A percentile compares a stretch with the other conserved stretches of the same genome.
Evolutionary conservation across 2,113 vertebrate species (phyloP).

Genomic region (Ardeotis arabs): DNA sequence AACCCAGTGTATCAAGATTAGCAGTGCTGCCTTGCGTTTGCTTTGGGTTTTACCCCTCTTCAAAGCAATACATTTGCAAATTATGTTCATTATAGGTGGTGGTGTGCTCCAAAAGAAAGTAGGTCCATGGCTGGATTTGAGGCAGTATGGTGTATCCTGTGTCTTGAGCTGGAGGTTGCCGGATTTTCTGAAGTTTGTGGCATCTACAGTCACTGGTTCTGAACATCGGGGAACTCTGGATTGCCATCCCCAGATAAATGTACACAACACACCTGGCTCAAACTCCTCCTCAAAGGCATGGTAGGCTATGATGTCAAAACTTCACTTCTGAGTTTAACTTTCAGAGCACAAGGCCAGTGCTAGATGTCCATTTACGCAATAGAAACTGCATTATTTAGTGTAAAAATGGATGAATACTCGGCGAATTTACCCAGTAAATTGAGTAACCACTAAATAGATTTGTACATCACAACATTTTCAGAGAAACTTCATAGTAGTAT

Average conservation of each 20-base stretch:
- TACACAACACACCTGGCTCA: accelerated
- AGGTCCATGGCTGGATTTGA: not conserved
- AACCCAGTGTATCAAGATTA: not conserved
- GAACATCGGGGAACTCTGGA: not conserved
- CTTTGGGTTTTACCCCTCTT: not conserved
- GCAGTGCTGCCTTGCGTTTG: not conserved
- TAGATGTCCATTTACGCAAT: not conserved
- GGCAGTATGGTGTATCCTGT: not conserved
- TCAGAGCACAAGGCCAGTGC: not conserved
- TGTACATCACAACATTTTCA: not conserved
- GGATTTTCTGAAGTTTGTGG: not conserved
- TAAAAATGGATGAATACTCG: not conserved
- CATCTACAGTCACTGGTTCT: not conserved
- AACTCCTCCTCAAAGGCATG: not conserved
- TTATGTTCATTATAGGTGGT: not conserved
- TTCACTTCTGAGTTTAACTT: not conserved
- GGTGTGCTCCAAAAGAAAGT: not conserved
- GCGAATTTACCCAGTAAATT: not conserved
- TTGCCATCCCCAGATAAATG: not conserved
- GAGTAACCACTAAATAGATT: not conserved
- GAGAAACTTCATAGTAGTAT: not conserved
- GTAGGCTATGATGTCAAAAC: accelerated
- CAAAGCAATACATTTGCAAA: not conserved
- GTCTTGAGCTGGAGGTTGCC: not conserved
- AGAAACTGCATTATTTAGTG: not conserved